These are phyloP conservation scores for Muntiacus reevesi DNA, from an alignment of 2,113 vertebrate genomes.

Conservation along the genomic window DNA sequence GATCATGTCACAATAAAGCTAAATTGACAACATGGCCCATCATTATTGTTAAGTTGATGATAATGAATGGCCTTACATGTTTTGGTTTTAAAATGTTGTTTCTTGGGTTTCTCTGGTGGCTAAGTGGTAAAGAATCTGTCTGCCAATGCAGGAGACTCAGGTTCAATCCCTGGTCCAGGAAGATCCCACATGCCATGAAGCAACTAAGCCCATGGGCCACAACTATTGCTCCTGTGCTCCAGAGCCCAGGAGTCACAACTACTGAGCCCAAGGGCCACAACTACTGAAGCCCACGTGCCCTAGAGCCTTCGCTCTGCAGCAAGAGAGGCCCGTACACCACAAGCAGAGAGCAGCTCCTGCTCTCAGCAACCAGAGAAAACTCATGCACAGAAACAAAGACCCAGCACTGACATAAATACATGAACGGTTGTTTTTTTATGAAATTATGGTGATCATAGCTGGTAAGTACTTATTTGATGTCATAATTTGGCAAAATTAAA, in stretches of 20 bases:
- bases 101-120: not conserved
- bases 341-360: not conserved
- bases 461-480: not conserved
- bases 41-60: not conserved
- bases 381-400: not conserved
- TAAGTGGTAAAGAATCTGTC: not conserved
- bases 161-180: not conserved
- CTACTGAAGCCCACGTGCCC: not conserved
- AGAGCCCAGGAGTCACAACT: not conserved
- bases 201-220: not conserved
- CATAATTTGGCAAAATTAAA: not conserved
- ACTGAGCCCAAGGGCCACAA: not conserved
- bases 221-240: not conserved
- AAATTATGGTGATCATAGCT: not conserved
- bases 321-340: not conserved
- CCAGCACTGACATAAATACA: not conserved
- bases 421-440: not conserved
- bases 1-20: not conserved
- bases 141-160: not conserved
- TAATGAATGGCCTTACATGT: not conserved
- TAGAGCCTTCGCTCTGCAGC: not conserved
- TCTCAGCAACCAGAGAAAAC: not conserved
- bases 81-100: not conserved
- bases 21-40: not conserved
- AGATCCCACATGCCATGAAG: not conserved